Percentiles rank a stretch among this genome's conserved stretches.
These are phyloP conservation scores for Tonatia bakeri DNA, from an alignment of 2,113 vertebrate genomes.

Conservation along the genomic window DNA sequence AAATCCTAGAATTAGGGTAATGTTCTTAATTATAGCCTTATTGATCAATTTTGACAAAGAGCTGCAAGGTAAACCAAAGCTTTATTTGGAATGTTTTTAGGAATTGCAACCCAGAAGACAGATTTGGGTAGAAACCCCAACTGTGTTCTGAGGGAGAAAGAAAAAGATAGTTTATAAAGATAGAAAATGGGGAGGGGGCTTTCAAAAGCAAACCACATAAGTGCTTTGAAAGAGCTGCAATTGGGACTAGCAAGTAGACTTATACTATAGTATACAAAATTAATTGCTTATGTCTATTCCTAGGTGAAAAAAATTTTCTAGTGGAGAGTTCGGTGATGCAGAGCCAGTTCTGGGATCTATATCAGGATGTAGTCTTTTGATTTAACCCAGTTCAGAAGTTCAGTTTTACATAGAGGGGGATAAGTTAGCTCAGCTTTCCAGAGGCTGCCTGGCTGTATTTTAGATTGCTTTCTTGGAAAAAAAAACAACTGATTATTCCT, in stretches of 20 bases:
- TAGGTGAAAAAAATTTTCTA: background rate
- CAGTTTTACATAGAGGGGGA: background rate
- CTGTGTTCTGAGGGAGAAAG: background rate
- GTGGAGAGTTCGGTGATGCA: background rate
- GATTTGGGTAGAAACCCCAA: background rate
- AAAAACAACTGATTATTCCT: background rate
- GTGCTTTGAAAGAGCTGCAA: background rate
- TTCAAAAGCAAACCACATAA: background rate
- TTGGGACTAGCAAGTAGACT: background rate
- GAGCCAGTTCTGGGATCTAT: background rate
- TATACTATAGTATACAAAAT: background rate
- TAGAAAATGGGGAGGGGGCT: too few species aligned
- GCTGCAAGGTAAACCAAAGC: background rate
- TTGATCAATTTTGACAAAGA: background rate
- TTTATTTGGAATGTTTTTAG: background rate
- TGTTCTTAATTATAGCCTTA: background rate
- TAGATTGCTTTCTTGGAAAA: background rate
- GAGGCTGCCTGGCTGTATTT: background rate
- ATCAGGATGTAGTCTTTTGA: background rate
- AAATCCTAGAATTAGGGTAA: background rate
- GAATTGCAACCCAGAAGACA: background rate
- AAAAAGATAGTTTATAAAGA: background rate
- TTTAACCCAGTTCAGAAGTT: background rate
- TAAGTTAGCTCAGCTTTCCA: background rate
- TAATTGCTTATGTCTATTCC: background rate